phyloP scores from a whole-genome alignment of 2,113 vertebrate genomes.

The Erpornis zantholeuca region DNA sequence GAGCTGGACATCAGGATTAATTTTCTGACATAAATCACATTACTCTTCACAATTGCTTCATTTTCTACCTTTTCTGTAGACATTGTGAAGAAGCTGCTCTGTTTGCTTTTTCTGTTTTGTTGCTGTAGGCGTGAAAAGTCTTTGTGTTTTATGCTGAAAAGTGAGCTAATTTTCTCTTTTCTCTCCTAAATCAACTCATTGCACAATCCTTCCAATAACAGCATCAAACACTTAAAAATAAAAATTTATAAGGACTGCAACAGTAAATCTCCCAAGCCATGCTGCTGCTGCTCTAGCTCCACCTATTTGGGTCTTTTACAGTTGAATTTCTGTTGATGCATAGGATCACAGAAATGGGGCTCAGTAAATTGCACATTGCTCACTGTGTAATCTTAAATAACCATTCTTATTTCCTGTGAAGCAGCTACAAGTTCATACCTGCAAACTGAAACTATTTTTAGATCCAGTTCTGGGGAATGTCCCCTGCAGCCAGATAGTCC shows the following conservation, averaged over 20 bases:
- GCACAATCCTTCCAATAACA: fast-evolving
- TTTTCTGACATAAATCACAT: not conserved
- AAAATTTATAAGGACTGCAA: not conserved
- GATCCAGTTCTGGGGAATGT: not conserved
- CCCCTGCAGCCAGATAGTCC: not conserved
- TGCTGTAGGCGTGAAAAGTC: not conserved
- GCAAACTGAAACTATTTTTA: not conserved
- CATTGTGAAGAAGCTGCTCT: not conserved
- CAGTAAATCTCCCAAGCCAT: not conserved
- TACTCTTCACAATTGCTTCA: not conserved
- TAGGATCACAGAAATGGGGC: not conserved
- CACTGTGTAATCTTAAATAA: not conserved
- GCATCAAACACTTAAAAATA: not conserved
- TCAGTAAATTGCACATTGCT: not conserved
- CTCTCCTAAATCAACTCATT: not conserved
- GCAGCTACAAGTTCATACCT: not conserved
- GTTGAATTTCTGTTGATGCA: not conserved
- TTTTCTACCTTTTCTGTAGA: not conserved
- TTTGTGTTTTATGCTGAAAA: not conserved
- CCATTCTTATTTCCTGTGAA: not conserved
- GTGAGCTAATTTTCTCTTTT: not conserved
- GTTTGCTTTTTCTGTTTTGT: not conserved
- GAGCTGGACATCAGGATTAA: not conserved
- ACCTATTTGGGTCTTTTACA: not conserved
- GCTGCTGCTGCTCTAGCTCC: not conserved